Conservation (phyloP, 2,888 invertebrate species). For the Nematopogon swammerdamellus region DNA sequence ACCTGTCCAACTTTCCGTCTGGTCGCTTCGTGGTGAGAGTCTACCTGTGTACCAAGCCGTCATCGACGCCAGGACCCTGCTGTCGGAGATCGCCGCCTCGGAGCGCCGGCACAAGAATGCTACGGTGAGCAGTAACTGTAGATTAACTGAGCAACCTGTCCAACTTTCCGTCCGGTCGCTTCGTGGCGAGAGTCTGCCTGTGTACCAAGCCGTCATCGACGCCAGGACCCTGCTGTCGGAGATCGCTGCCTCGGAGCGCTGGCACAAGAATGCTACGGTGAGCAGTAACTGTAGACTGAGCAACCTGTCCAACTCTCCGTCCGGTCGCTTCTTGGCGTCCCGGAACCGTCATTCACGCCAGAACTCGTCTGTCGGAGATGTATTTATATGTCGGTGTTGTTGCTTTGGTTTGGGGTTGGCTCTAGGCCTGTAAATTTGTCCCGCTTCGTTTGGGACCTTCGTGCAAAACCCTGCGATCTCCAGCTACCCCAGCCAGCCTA, state of each 20-base stretch:
- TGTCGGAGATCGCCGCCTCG: slow-evolving; percentile 89
- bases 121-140: slow-evolving; percentile 36
- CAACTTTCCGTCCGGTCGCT: slow-evolving; percentile 97
- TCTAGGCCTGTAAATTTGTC: no score
- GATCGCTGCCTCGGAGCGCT: slow-evolving; percentile 80
- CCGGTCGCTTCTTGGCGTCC: slow-evolving; percentile 97
- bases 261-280: slow-evolving; percentile 56
- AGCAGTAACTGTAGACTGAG: no score
- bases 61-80: slow-evolving; percentile 91
- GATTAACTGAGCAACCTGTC: slow-evolving; percentile 86
- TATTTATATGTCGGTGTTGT: background rate
- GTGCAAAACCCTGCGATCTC: no score
- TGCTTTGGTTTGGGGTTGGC: no score
- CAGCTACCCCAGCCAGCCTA: no score
- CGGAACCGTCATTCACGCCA: slow-evolving; percentile 97
- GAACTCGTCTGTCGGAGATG: slow-evolving; percentile 90
- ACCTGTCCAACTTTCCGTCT: slow-evolving; percentile 94
- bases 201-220: slow-evolving; percentile 98
- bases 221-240: slow-evolving; percentile 92
- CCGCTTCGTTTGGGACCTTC: no score
- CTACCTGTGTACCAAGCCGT: slow-evolving; percentile 96
- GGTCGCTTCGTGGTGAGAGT: slow-evolving; percentile 97
- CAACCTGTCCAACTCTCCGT: slow-evolving; percentile 93
- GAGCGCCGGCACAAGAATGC: slow-evolving; percentile 66
- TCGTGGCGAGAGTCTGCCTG: slow-evolving; percentile 92